Conservation (phyloP, 1,140 invertebrate genomes). For the Linepithema humile region DNA sequence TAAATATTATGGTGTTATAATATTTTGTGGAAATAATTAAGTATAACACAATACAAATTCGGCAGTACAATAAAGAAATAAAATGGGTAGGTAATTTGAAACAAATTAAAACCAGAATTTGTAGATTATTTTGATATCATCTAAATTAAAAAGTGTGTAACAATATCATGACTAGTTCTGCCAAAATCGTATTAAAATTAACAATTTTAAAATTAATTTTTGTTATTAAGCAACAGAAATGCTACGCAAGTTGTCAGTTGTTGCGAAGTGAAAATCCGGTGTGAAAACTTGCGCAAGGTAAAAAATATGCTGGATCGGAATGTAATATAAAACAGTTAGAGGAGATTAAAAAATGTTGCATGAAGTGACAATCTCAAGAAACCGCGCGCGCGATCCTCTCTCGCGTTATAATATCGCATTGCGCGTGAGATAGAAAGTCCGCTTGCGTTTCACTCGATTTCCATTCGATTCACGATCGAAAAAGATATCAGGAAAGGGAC, state of each 20-base stretch:
- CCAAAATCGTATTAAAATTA: no score
- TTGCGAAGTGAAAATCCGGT: not conserved
- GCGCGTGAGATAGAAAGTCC: conserved; percentile 26
- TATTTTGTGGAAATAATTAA: no score
- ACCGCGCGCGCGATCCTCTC: no score
- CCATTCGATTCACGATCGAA: not conserved
- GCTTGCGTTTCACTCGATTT: conserved; percentile 32
- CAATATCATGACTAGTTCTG: no score
- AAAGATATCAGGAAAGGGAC: not conserved
- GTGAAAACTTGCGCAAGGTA: not conserved
- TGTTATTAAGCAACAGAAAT: not conserved
- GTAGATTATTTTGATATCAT: no score
- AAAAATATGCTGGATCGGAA: not conserved
- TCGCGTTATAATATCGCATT: not conserved
- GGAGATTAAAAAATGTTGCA: conserved; percentile 1
- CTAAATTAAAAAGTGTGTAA: no score
- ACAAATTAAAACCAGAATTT: no score
- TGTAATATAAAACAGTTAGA: not conserved
- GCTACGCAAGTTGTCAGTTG: not conserved
- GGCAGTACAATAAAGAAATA: no score
- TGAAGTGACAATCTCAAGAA: not conserved
- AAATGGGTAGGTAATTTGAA: no score
- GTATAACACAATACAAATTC: no score
- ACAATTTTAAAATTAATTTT: not conserved
- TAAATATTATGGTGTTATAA: no score